These are phyloP conservation scores for Oscheius sp. DNA, from an alignment of 2,888 invertebrate genomes.

Conservation along the genomic window DNA sequence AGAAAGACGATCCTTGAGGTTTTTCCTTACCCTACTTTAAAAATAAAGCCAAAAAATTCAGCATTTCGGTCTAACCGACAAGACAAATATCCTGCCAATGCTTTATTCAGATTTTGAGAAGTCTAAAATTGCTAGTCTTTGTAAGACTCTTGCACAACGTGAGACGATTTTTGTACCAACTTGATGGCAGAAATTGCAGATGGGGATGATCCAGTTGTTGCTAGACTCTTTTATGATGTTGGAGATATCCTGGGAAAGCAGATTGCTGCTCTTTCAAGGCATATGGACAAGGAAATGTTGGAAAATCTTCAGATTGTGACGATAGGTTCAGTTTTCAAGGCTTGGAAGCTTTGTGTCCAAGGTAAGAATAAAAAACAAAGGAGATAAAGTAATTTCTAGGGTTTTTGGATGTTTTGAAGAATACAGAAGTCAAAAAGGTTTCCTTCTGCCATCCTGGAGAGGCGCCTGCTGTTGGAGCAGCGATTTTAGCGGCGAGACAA, in stretches of 20 bases:
- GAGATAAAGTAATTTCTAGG: constrained; percentile 23
- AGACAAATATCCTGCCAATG: constrained; percentile 47
- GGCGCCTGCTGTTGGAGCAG: constrained; percentile 52
- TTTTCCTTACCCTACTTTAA: constrained; percentile 76
- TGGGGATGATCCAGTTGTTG: constrained; percentile 79
- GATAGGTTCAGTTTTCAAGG: constrained; percentile 59
- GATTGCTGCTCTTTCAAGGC: constrained; percentile 77
- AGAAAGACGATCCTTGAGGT: constrained; percentile 81
- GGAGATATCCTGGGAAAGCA: constrained; percentile 78
- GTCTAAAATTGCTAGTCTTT: constrained; percentile 55
- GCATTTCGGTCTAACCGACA: constrained; percentile 44
- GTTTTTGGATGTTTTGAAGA: constrained; percentile 32
- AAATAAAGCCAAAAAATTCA: constrained; percentile 34
- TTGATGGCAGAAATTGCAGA: constrained; percentile 69
- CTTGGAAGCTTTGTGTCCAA: constrained; percentile 36
- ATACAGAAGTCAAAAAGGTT: constrained; percentile 33
- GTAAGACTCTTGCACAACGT: constrained; percentile 52
- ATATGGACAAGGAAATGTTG: constrained; percentile 72
- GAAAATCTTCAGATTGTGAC: constrained; percentile 43
- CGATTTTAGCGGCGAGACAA: constrained; percentile 45
- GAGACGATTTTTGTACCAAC: constrained; percentile 74
- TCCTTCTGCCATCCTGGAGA: constrained; percentile 43
- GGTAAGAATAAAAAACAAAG: background rate
- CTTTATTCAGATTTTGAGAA: constrained; percentile 62
- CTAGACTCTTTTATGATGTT: constrained; percentile 79